Evolutionary conservation across 2,888 invertebrate genomes (phyloP), one percentile per base, ranked within the genome.

Genomic region (Drosophila nigritarsus): DNA sequence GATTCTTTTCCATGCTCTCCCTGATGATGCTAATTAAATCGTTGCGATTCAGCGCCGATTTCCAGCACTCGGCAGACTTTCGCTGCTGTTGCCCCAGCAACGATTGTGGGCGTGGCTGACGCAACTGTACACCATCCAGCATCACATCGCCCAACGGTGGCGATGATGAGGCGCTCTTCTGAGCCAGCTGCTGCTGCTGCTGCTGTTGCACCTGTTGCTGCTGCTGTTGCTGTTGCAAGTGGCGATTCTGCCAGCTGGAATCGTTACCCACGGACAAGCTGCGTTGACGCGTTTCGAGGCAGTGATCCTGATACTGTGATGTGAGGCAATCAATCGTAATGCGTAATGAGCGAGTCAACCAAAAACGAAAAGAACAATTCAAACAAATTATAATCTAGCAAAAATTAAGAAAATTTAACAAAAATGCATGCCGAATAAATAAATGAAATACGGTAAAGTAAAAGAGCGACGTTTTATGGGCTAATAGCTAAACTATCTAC

Each of bases 1-100:
- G 96, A 94, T 97, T 97, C 93, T 97, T 97, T 93, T 97, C 97
- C 97, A 98, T 97, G 93, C 97, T 97, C 82, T 97, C 97, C 93
- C 97, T 96, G 91, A 97, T 97, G 90, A 97, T 96, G 94, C 97
- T 97, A 80, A 97, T 95, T 82, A 97, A 94, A 93, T 97, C 97
- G 83, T 96, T 96, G 84, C 97, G 94, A 92, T 97, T 97, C 87
- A 97, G 93, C 80, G 96, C 96, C 80, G 96, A 96, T 65, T 96
- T 96, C 85, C 94, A 93, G 70, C 94, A 94, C 73, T 95, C 95
- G 70, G 92, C 88, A 9, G 92, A 91, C 40, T 89, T 92, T 38
- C 91, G 87, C 67, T 91, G 90, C 64, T 87, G 83, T 38, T 88
- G 85, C 53, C 62, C 71, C 48, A 74, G 71, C 60, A 76, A 54